Base-by-base conservation (phyloP, 2,113 vertebrate species). In the Ochotona curzoniae region DNA sequence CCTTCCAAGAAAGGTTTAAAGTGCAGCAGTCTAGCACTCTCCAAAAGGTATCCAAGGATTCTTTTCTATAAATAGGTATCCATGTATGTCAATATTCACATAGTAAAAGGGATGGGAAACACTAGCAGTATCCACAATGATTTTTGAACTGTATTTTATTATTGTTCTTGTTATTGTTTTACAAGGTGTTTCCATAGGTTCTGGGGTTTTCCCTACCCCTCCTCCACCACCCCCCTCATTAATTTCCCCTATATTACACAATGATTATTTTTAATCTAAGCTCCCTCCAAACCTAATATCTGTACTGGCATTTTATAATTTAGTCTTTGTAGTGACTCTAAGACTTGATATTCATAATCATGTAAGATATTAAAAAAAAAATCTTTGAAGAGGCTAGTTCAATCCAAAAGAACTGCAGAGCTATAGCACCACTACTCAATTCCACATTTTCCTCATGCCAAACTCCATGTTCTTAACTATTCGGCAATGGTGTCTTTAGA, bases 1-100 rank as follows among this genome's bases (percentile, higher is more conserved):
- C 78, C 60, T 94, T 97, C 96, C 94, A 97, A 96, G 96, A 95
- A 96, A 95, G 91, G 73, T 93, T 96, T 95, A 94, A 93, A 91
- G 87, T 96, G 89, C 85, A 94, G 47, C 49, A 96, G 94, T 96
- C 93, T 96, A 93, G 87, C 94, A 94, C 89, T 90, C 71, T 94
- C 93, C 95, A 96, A 94, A 95, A 97, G 94, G 82, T 47, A 97
- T 82, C 35, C 66, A 93, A 94, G 71, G 89, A 61, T 35, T 86
- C 89, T 86, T 93, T 73, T 32, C 76, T 84, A 74, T 49, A 90
- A 85, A 89, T 84, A 88, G 35, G 61, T 74, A 89, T 86, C 67
- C 81, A 83, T 91, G 23, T 44, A 83, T 90, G 60, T 75, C 69
- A 90, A 85, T 94, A 91, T 38, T 21, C n/a, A 93, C 84, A 76